phyloP scores from a whole-genome alignment of 2,113 vertebrate species.

The Phainopepla nitens region DNA sequence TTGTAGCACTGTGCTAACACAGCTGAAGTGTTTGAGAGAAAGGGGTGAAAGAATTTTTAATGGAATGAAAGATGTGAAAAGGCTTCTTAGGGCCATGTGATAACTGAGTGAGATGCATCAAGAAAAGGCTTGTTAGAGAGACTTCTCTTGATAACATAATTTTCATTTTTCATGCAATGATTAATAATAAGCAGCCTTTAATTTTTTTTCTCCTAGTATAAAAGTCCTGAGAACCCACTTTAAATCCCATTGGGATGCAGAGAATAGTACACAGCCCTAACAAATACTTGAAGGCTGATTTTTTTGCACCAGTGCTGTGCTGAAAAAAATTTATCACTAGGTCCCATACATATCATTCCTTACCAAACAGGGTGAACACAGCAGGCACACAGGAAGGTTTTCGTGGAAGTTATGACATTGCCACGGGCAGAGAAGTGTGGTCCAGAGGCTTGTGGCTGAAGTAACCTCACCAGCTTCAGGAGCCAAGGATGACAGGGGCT shows the following conservation, averaged over 20 bases:
- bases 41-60: not conserved
- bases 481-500: not conserved
- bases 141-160: not conserved
- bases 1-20: not conserved
- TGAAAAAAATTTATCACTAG: not conserved
- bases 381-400: not conserved
- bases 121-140: not conserved
- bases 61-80: not conserved
- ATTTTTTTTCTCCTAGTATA: not conserved
- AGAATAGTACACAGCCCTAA: not conserved
- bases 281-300: not conserved
- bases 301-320: not conserved
- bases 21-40: not conserved
- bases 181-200: not conserved
- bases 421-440: accelerated
- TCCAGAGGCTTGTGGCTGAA: not conserved
- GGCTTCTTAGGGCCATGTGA: not conserved
- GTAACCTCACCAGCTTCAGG: not conserved
- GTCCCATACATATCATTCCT: not conserved
- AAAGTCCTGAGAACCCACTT: not conserved
- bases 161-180: not conserved
- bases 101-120: not conserved
- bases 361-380: not conserved
- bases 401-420: accelerated
- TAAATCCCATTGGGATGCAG: not conserved